Evolutionary conservation across 2,113 vertebrate genomes (phyloP).

Genomic region (Sylvilagus bachmani): DNA sequence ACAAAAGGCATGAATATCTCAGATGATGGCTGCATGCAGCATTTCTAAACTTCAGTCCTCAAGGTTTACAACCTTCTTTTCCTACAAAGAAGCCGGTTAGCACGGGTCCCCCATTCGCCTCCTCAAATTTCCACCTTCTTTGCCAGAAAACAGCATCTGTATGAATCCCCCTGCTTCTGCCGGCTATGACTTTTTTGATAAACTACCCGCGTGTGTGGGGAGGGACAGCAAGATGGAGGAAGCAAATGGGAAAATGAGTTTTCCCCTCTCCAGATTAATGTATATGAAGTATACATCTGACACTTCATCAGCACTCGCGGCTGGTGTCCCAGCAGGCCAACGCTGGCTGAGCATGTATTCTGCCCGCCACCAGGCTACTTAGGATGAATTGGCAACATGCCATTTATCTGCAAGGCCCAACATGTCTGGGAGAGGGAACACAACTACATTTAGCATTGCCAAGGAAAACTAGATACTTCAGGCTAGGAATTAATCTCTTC

Average conservation of each 20-base stretch:
- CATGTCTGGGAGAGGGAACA: constrained; percentile 71
- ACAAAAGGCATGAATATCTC: neutral
- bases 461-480: constrained; percentile 78
- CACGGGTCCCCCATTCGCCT: constrained; percentile 54
- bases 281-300: constrained; percentile 79
- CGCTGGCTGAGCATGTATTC: constrained; percentile 78
- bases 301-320: constrained; percentile 82
- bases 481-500: constrained; percentile 82
- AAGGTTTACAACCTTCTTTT: constrained; percentile 53
- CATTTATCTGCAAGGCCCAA: constrained; percentile 82
- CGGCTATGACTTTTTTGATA: constrained; percentile 80
- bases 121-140: constrained; percentile 76
- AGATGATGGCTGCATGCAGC: neutral
- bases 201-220: constrained; percentile 78
- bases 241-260: constrained; percentile 82
- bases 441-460: constrained; percentile 80
- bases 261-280: constrained; percentile 82
- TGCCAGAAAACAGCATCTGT: constrained; percentile 78
- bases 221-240: constrained; percentile 82
- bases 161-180: constrained; percentile 75
- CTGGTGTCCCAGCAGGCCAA: constrained; percentile 82
- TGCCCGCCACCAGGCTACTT: constrained; percentile 79
- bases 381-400: constrained; percentile 79
- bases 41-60: constrained; percentile 60
- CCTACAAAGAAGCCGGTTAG: constrained; percentile 63